phyloP scores from a whole-genome alignment of 2,797 vertebrate species.

The Caiman crocodilus region DNA sequence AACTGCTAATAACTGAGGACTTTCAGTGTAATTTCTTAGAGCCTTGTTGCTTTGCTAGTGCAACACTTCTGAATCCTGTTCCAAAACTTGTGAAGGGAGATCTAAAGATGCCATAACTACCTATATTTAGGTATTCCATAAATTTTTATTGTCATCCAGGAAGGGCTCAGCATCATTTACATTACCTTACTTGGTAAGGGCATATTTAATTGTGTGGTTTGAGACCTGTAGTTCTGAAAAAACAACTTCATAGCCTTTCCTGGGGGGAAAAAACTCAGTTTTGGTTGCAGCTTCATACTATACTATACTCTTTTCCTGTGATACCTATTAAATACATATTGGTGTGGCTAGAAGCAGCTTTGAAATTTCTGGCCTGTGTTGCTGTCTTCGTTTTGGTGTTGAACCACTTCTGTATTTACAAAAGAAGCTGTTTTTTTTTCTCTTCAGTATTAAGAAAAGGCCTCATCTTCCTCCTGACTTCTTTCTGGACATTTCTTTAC shows the following conservation, averaged over 20 bases:
- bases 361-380: neutral
- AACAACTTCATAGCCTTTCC: slow-evolving; percentile 29
- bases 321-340: neutral
- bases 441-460: slow-evolving; percentile 4
- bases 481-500: neutral
- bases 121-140: slow-evolving; percentile 22
- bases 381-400: too few relatives aligned
- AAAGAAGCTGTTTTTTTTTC: neutral
- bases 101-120: slow-evolving; percentile 37
- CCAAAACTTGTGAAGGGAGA: slow-evolving; percentile 32
- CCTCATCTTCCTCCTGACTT: neutral
- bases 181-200: slow-evolving; percentile 59
- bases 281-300: slow-evolving; percentile 10
- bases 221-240: slow-evolving; percentile 61
- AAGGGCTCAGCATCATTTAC: slow-evolving; percentile 52
- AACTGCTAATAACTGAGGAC: slow-evolving; percentile 12
- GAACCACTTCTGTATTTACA: neutral
- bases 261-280: neutral
- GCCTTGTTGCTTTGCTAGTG: slow-evolving; percentile 17
- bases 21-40: slow-evolving; percentile 20
- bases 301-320: neutral
- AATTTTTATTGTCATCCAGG: slow-evolving; percentile 44
- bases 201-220: slow-evolving; percentile 60
- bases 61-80: neutral
- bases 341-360: neutral